Percentiles rank a stretch among this genome's conserved stretches.
phyloP scores from a whole-genome alignment of 1,140 invertebrate genomes.

The Anastrepha ludens region DNA sequence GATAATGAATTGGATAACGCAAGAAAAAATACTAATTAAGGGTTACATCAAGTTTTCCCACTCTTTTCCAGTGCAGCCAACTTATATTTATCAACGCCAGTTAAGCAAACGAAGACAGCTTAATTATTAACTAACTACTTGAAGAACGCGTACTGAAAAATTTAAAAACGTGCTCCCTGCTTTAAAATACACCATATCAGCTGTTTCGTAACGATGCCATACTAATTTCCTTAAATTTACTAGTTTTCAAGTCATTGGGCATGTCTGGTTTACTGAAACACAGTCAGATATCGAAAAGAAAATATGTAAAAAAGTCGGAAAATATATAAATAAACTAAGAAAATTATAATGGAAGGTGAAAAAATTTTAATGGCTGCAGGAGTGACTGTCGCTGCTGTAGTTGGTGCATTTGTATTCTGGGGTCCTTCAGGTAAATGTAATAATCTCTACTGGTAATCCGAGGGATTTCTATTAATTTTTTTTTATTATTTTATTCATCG shows the following conservation, averaged over 20 bases:
- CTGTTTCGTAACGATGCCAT: neutral
- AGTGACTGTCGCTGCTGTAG: constrained; percentile 83
- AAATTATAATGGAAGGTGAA: constrained; percentile 68
- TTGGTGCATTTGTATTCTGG: constrained; percentile 87
- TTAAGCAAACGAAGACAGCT: too few species aligned
- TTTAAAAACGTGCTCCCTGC: too few species aligned
- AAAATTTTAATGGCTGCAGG: constrained; percentile 80
- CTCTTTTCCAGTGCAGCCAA: too few species aligned
- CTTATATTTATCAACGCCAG: too few species aligned
- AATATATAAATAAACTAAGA: constrained; percentile 38
- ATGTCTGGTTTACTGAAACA: neutral
- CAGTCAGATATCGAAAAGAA: constrained; percentile 46
- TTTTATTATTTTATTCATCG: neutral
- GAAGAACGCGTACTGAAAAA: too few species aligned
- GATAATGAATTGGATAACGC: too few species aligned
- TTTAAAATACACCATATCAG: neutral
- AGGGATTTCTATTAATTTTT: neutral
- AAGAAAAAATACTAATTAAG: too few species aligned
- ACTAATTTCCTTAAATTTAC: neutral
- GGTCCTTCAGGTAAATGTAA: constrained; percentile 78
- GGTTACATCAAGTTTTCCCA: too few species aligned
- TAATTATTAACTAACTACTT: too few species aligned
- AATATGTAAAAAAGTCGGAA: constrained; percentile 23
- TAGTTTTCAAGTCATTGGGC: neutral
- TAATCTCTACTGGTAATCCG: neutral